Percentiles rank a stretch among this genome's conserved stretches.
These are phyloP conservation scores for Mirounga angustirostris DNA, from an alignment of 2,113 vertebrate genomes.

Conservation along the genomic window DNA sequence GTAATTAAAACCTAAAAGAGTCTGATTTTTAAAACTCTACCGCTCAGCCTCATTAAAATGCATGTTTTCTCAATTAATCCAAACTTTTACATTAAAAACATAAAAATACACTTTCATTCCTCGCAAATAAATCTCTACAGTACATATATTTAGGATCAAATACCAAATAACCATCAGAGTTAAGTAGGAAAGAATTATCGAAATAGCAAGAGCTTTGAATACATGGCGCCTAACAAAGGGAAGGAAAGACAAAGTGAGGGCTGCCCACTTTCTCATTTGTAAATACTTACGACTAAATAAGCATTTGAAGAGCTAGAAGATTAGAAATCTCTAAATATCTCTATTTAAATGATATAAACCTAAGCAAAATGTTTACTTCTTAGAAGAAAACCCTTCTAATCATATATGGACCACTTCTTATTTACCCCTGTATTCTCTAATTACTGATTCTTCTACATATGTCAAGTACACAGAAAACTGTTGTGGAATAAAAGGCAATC, in stretches of 20 bases:
- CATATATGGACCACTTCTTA: not conserved
- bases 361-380: not conserved
- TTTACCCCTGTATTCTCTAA: not conserved
- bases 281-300: not conserved
- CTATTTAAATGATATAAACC: constrained; percentile 3
- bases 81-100: constrained; percentile 81
- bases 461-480: not conserved
- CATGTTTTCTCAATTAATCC: constrained; percentile 77
- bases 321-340: not conserved
- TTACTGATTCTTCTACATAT: not conserved
- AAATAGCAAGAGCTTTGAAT: constrained; percentile 33
- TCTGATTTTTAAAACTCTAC: constrained; percentile 49
- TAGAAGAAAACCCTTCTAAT: not conserved
- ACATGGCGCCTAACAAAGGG: not conserved
- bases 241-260: not conserved
- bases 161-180: constrained; percentile 63
- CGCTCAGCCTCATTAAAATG: constrained; percentile 74
- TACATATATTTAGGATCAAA: constrained; percentile 75
- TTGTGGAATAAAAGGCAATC: not conserved
- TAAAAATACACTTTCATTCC: constrained; percentile 65
- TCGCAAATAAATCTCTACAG: constrained; percentile 69
- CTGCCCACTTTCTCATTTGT: not conserved
- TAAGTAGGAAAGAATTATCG: constrained; percentile 24
- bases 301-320: not conserved
- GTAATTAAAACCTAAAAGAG: constrained; percentile 76